Percentiles rank a stretch among this genome's conserved stretches.
phyloP scores from a whole-genome alignment of 1,140 invertebrate species.

The Arion vulgaris region DNA sequence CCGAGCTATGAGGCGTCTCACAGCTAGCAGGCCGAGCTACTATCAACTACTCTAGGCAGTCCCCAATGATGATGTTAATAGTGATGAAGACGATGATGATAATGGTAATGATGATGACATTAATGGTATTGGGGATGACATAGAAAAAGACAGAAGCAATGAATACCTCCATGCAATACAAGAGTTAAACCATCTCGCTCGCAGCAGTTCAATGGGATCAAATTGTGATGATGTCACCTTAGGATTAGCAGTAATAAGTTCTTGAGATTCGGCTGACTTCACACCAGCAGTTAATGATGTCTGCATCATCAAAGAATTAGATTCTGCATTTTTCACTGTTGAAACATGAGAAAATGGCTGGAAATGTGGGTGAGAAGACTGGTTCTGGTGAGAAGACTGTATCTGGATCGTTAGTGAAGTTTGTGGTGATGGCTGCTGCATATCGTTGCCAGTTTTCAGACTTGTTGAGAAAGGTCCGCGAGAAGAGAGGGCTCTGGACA shows the following conservation, averaged over 20 bases:
- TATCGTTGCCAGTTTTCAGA: too few relatives aligned
- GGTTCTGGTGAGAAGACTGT: too few relatives aligned
- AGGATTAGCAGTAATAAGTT: conserved; percentile 38
- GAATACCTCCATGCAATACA: conserved; percentile 67
- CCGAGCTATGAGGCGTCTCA: too few relatives aligned
- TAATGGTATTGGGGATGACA: background rate
- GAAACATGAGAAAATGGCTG: background rate
- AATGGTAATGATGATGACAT: background rate
- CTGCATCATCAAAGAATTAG: background rate
- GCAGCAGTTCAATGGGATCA: conserved; percentile 46
- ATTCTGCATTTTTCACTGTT: background rate
- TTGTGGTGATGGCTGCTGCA: too few relatives aligned
- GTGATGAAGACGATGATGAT: background rate
- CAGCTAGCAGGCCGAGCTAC: too few relatives aligned
- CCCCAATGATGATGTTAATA: background rate
- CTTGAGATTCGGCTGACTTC: too few relatives aligned
- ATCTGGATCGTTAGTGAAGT: too few relatives aligned
- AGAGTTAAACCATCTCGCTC: conserved; percentile 62
- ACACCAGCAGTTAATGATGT: background rate
- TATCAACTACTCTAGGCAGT: too few relatives aligned
- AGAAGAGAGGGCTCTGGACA: too few relatives aligned
- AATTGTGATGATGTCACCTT: conserved; percentile 17
- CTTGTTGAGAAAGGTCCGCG: too few relatives aligned
- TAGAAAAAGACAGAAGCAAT: too few relatives aligned
- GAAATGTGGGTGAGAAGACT: background rate